Conservation (phyloP, 2,113 vertebrate genomes). For the Ploceus nigricollis region DNA sequence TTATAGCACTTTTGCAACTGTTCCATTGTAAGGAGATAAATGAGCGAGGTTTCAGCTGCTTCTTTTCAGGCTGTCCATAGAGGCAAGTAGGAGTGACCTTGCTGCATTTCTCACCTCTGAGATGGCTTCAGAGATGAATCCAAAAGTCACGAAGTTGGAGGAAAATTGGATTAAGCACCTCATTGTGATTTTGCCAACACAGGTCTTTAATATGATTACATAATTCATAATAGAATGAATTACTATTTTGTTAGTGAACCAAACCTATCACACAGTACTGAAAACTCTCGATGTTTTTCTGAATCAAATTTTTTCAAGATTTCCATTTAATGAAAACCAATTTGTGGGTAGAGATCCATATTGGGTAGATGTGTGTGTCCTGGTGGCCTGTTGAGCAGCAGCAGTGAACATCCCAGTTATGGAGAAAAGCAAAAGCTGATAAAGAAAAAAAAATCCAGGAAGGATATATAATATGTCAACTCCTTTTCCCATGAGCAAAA, state of each 20-base stretch:
- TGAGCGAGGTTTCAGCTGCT: background rate
- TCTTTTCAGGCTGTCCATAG: background rate
- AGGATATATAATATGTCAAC: background rate
- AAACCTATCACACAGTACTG: background rate
- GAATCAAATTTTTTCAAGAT: background rate
- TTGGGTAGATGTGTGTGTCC: background rate
- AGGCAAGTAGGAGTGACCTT: background rate
- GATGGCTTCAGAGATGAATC: background rate
- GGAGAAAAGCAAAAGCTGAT: background rate
- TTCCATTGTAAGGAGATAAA: background rate
- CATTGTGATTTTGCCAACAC: background rate
- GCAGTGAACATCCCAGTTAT: background rate
- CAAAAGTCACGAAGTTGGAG: background rate
- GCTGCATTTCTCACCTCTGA: background rate
- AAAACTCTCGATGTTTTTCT: background rate
- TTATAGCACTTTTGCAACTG: background rate
- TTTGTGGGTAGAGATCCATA: rapidly evolving
- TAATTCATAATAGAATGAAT: background rate
- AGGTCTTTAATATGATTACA: background rate
- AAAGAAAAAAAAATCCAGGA: background rate
- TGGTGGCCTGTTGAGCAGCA: background rate
- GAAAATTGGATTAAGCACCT: background rate
- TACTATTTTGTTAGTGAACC: background rate
- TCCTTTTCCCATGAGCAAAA: background rate
- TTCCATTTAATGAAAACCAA: background rate